Percentiles rank a stretch among this genome's conserved stretches.
These are phyloP conservation scores for Buphagus erythrorhynchus DNA, from an alignment of 2,797 vertebrate genomes.

Conservation along the genomic window DNA sequence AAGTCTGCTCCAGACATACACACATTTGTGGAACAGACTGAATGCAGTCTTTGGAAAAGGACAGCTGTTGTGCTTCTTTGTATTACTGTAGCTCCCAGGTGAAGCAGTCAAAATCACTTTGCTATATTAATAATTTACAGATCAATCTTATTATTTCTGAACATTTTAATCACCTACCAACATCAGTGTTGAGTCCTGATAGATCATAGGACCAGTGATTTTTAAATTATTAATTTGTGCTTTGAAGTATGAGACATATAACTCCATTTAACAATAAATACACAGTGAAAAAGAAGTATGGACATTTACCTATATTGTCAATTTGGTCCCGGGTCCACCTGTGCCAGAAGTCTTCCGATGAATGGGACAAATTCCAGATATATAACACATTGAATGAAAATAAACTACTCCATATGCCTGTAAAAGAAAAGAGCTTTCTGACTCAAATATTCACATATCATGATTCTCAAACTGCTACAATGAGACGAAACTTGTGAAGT, in stretches of 20 bases:
- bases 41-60: not conserved
- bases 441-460: not conserved
- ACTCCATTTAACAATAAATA: not conserved
- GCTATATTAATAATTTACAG: not conserved
- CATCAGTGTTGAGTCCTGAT: not conserved
- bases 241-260: not conserved
- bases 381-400: conserved; percentile 83
- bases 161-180: not conserved
- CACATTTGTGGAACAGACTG: not conserved
- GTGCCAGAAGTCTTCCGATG: conserved; percentile 81
- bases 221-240: not conserved
- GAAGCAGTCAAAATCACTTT: not conserved
- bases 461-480: not conserved
- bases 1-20: not conserved
- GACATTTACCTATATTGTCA: conserved; percentile 72
- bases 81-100: not conserved
- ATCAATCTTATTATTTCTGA: not conserved
- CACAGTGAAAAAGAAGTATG: not conserved
- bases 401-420: conserved; percentile 83
- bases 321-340: conserved; percentile 75
- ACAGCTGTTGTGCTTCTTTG: not conserved
- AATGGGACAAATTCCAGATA: conserved; percentile 76
- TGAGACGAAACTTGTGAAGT: not conserved
- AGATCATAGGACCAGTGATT: not conserved
- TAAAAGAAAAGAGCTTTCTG: not conserved